Evolutionary conservation across 2,888 invertebrate species (phyloP), one percentile per base, ranked within the genome.

Genomic region (Furcula furcula): DNA sequence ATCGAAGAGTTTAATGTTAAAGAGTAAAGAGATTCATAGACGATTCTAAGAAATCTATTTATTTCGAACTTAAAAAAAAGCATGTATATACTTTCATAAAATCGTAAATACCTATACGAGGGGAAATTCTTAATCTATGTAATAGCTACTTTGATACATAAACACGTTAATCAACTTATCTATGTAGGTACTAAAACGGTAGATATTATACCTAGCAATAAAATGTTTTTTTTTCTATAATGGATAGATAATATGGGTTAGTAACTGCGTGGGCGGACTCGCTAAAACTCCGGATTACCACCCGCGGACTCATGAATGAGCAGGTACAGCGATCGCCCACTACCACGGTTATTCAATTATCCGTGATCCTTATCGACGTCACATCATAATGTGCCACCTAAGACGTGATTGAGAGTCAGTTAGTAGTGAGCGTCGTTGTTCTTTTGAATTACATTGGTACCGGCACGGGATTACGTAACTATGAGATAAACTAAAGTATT

Each of bases 271-370:
- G 41, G 53, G 57, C 39, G 46, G 46, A 35, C 11, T 29, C 15
- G 29, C 28, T 27, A 37, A 29, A 30, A 37, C 20, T 5, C 34
- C 34, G 22, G 46, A 46, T 45, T 48, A 43, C 52, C 46, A 48
- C 48, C 47, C 39, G 46, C 36, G 26, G 43, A 40, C 42, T 57
- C 55, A 59, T 76, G 73, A 79, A 77, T 69, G 76, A 73, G 66
- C 78, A 77, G 76, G 75, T 77, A 73, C 50, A 55, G 41, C 61
- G 58, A 48, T 59, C 66, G 57, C 74, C 58, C 50, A 59, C 55
- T 13, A 14, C 31, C 31, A 46, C 40, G 56, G 52, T 57, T 55
- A 59, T 64, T 68, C 57, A 63, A 59, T 64, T 61, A 65, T 53
- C 50, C 46, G 36, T 19, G 31, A 40, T 53, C 47, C 46, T 63